Evolutionary conservation across 2,888 invertebrate genomes (phyloP).

Genomic region (Chloromyia formosa): DNA sequence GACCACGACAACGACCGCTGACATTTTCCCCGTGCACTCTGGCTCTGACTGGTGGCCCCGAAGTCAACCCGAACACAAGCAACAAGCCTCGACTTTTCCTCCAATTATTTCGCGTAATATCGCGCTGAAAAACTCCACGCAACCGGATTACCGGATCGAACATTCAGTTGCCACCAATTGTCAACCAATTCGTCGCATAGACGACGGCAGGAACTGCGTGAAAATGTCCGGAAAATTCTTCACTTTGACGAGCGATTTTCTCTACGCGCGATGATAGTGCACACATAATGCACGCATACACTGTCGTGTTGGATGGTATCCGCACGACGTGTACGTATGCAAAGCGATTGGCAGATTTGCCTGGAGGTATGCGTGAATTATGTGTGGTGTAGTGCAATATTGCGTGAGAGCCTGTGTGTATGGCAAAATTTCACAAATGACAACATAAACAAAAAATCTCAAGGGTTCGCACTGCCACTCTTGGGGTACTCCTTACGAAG

Average conservation of each 20-base stretch:
- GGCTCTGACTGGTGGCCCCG: slow-evolving; percentile 7
- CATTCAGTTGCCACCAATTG: background rate
- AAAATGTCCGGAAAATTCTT: slow-evolving; percentile 7
- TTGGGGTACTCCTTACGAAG: too few relatives aligned
- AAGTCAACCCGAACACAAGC: slow-evolving; percentile 5
- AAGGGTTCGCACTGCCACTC: background rate
- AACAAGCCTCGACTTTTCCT: slow-evolving; percentile 24
- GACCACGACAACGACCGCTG: slow-evolving; percentile 6
- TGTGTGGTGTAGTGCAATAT: too few relatives aligned
- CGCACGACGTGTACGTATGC: background rate
- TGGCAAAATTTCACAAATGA: slow-evolving; percentile 33
- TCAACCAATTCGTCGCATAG: background rate
- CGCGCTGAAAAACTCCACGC: background rate
- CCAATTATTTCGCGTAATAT: background rate
- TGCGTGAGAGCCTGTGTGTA: background rate
- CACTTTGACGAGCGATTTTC: slow-evolving; percentile 18
- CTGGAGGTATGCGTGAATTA: background rate
- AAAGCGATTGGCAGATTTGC: background rate
- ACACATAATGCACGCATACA: slow-evolving; percentile 27
- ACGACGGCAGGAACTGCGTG: background rate
- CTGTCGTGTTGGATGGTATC: background rate
- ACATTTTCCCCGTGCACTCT: slow-evolving; percentile 28
- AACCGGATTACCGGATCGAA: background rate
- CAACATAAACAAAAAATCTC: slow-evolving; percentile 44
- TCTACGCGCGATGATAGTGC: background rate